phyloP scores from a whole-genome alignment of 2,113 vertebrate species.

The Hyperopisus bebe region DNA sequence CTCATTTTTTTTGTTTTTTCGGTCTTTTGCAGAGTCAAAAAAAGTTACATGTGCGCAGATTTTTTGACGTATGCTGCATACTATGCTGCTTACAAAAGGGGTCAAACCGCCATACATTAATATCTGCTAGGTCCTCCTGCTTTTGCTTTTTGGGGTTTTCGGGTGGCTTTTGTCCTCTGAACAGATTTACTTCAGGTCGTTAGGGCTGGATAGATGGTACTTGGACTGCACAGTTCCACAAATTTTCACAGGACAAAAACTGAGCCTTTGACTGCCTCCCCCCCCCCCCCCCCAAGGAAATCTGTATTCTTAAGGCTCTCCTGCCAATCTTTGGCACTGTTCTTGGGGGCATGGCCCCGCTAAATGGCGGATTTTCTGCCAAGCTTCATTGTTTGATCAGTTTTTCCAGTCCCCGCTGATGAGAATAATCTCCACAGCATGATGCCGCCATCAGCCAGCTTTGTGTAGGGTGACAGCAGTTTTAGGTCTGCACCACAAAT shows the following conservation, averaged over 20 bases:
- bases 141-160: background rate
- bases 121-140: background rate
- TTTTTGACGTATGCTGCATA: background rate
- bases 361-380: background rate
- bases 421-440: slow-evolving; percentile 5
- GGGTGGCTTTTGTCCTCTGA: background rate
- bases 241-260: background rate
- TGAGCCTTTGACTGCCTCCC: background rate
- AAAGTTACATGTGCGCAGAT: background rate
- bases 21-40: background rate
- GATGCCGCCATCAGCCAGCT: background rate
- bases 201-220: background rate
- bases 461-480: background rate
- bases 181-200: background rate
- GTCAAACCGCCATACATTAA: background rate
- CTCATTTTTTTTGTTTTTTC: background rate
- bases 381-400: background rate
- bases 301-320: background rate
- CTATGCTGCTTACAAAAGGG: background rate
- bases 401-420: background rate
- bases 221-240: background rate
- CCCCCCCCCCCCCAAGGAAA: background rate
- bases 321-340: background rate
- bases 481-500: background rate
- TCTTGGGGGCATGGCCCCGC: background rate